Percentiles rank a stretch among this genome's conserved stretches.
Evolutionary conservation across 2,797 vertebrate genomes (phyloP).

Genomic region (Aythya fuligula): DNA sequence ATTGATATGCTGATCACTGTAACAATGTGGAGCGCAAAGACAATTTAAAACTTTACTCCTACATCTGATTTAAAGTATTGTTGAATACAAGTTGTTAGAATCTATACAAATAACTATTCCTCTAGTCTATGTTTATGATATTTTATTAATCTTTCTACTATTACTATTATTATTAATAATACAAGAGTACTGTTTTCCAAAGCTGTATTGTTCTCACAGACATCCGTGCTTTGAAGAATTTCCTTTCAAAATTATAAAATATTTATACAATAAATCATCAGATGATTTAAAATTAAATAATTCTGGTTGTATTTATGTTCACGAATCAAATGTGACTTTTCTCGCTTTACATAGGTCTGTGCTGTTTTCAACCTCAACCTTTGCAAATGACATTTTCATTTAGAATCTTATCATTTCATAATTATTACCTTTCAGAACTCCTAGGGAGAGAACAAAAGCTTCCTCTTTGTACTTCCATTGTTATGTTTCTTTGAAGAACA

Average conservation of each 20-base stretch:
- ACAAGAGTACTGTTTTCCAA: slow-evolving; percentile 43
- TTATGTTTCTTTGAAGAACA: slow-evolving; percentile 79
- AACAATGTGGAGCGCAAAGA: slow-evolving; percentile 11
- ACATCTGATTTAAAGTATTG: slow-evolving; percentile 26
- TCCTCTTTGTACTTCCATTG: slow-evolving; percentile 78
- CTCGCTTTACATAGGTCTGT: slow-evolving; percentile 67
- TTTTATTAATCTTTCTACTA: slow-evolving; percentile 65
- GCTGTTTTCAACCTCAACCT: slow-evolving; percentile 79
- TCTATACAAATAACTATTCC: slow-evolving; percentile 30
- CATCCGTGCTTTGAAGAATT: slow-evolving; percentile 64
- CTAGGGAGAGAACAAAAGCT: slow-evolving; percentile 78
- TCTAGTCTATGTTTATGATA: slow-evolving; percentile 65
- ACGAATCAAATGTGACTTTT: slow-evolving; percentile 77
- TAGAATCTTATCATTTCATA: slow-evolving; percentile 83
- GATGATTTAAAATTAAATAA: slow-evolving; percentile 78
- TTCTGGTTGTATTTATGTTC: slow-evolving; percentile 73
- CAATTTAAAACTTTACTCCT: slow-evolving; percentile 35
- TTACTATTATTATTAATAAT: slow-evolving; percentile 70
- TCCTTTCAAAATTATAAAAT: slow-evolving; percentile 71
- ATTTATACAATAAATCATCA: slow-evolving; percentile 78
- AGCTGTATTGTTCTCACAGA: slow-evolving; percentile 24
- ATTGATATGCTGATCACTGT: slow-evolving; percentile 44
- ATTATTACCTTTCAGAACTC: slow-evolving; percentile 84
- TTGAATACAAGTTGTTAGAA: slow-evolving; percentile 24
- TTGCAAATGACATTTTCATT: slow-evolving; percentile 83